Evolutionary conservation across 2,888 invertebrate genomes (phyloP).

Genomic region (Phymatocera aterrima): DNA sequence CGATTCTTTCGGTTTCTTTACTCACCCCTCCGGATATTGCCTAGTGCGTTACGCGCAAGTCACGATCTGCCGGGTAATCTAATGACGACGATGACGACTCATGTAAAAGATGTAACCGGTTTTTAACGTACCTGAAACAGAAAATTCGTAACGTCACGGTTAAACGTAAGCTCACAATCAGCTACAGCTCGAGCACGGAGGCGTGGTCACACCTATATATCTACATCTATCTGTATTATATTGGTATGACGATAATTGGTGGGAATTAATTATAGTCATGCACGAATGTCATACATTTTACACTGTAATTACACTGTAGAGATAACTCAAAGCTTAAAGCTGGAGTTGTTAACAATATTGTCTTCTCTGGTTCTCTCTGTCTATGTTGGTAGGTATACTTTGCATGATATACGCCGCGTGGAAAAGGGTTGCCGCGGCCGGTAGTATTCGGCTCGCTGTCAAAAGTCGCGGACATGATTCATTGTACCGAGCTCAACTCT

Average conservation of each 20-base stretch:
- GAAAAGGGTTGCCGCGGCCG: conserved; percentile 37
- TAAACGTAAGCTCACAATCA: no score
- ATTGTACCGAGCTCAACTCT: conserved; percentile 18
- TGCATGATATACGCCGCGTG: conserved; percentile 48
- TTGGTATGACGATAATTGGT: conserved; percentile 14
- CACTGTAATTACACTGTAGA: conserved; percentile 68
- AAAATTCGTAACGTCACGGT: conserved; percentile 13
- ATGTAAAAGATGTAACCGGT: not conserved
- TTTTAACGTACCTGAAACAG: conserved; percentile 40
- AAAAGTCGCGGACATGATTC: conserved; percentile 29
- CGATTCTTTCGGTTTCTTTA: no score
- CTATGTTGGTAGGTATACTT: no score
- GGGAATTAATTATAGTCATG: conserved; percentile 71
- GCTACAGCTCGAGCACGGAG: no score
- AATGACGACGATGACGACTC: no score
- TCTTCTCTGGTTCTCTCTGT: no score
- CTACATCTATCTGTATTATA: not conserved
- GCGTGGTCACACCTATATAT: not conserved
- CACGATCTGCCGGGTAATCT: not conserved
- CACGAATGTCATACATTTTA: conserved; percentile 71
- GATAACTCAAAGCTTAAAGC: conserved; percentile 69
- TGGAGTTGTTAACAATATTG: conserved; percentile 67
- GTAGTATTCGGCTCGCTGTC: conserved; percentile 22
- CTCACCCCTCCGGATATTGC: not conserved
- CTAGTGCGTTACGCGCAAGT: not conserved